phyloP scores from a whole-genome alignment of 2,113 vertebrate genomes.

The Atlantisia rogersi region DNA sequence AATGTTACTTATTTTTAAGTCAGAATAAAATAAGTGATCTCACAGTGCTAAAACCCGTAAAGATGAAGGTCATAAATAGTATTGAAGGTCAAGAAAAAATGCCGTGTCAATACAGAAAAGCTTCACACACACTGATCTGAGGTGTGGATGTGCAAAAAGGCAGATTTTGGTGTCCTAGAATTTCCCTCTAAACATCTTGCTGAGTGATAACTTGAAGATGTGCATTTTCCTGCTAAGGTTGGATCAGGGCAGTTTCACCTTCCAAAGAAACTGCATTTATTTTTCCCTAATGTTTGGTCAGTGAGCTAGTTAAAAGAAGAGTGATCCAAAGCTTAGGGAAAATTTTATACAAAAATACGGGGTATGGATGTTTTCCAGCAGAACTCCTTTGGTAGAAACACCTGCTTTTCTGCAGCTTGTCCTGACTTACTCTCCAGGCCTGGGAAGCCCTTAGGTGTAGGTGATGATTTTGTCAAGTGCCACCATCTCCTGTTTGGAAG shows the following conservation, averaged over 20 bases:
- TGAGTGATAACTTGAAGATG: background rate
- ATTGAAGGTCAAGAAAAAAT: background rate
- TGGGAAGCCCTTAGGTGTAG: background rate
- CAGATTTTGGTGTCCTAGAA: background rate
- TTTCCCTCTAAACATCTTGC: background rate
- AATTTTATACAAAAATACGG: background rate
- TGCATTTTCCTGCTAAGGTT: background rate
- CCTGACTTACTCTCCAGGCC: background rate
- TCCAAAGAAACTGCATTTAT: background rate
- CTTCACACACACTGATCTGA: background rate
- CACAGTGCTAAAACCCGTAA: background rate
- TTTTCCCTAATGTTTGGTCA: background rate
- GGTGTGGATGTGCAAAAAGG: background rate
- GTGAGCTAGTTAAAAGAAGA: background rate
- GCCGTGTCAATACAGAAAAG: background rate
- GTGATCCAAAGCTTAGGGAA: background rate
- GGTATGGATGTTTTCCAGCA: background rate
- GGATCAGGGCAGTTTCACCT: background rate
- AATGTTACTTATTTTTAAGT: background rate
- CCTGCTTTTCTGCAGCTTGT: background rate
- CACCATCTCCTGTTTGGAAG: rapidly evolving
- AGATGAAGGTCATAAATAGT: background rate
- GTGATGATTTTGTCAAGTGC: background rate
- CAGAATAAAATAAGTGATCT: background rate
- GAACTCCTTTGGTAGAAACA: background rate